Evolutionary conservation across 2,888 invertebrate genomes (phyloP).

Genomic region (Gasteruption jaculator): DNA sequence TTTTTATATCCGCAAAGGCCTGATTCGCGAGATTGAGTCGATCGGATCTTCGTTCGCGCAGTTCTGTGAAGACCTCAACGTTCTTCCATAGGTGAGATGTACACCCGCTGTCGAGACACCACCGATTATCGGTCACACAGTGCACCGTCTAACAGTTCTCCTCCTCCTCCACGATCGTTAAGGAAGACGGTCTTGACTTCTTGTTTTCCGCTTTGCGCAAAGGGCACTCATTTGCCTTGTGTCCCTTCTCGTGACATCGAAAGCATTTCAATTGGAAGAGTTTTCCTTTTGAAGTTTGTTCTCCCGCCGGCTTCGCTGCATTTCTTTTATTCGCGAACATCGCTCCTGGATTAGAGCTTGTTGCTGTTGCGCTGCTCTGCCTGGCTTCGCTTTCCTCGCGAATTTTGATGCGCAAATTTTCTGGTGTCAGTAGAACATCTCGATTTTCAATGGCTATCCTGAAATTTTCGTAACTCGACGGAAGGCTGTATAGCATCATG

Average conservation of each 20-base stretch:
- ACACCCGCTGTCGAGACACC: constrained; percentile 12
- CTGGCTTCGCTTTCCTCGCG: constrained; percentile 12
- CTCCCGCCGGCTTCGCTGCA: no score
- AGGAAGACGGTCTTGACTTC: background rate
- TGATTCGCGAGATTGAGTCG: no score
- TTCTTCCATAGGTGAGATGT: constrained; percentile 8
- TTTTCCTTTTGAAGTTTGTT: no score
- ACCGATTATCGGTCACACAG: no score
- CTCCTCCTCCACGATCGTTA: background rate
- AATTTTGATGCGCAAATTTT: constrained; percentile 13
- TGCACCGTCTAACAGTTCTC: constrained; percentile 3
- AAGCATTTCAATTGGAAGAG: background rate
- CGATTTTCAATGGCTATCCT: constrained; percentile 16
- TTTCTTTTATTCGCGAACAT: background rate
- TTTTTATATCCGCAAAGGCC: no score
- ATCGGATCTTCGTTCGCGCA: no score
- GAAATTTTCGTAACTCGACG: constrained; percentile 15
- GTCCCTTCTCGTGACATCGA: constrained; percentile 5
- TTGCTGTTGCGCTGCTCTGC: background rate
- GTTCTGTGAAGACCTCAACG: background rate
- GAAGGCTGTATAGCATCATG: constrained; percentile 16
- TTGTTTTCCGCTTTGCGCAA: constrained; percentile 2
- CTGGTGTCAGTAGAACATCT: constrained; percentile 15
- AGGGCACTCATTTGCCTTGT: constrained; percentile 4
- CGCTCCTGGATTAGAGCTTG: background rate